Conservation (phyloP, 2,888 invertebrate species). For the Caenorhabditis sp. region DNA sequence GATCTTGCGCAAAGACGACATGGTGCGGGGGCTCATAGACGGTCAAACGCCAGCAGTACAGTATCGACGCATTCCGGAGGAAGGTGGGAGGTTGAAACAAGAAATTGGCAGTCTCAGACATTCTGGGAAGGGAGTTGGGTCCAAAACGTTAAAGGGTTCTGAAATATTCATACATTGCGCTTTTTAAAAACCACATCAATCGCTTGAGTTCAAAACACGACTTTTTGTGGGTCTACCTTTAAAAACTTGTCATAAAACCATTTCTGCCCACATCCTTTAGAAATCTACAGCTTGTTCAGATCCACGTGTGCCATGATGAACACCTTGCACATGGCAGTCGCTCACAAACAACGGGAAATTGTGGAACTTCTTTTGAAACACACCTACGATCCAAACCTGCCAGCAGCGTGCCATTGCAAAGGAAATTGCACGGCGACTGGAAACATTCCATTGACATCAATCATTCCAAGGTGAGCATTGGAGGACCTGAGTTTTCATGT, state of each 20-base stretch:
- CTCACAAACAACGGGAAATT: conserved; percentile 85
- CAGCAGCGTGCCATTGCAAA: conserved; percentile 84
- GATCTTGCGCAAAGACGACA: conserved; percentile 81
- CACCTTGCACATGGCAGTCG: conserved; percentile 86
- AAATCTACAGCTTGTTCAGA: conserved; percentile 32
- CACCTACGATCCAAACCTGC: conserved; percentile 86
- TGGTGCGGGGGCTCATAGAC: conserved; percentile 76
- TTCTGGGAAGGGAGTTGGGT: conserved; percentile 1
- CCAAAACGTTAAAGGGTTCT: conserved; percentile 3
- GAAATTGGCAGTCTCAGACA: conserved; percentile 21
- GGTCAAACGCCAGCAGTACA: conserved; percentile 82
- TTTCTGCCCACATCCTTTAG: neutral
- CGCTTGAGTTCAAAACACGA: conserved; percentile 16
- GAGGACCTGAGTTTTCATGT: neutral
- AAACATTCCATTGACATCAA: conserved; percentile 79
- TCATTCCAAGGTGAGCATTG: conserved; percentile 75
- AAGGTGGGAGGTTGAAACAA: conserved; percentile 57
- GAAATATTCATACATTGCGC: conserved; percentile 35
- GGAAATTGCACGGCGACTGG: conserved; percentile 80
- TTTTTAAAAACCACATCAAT: neutral
- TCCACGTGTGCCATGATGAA: conserved; percentile 81
- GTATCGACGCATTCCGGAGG: conserved; percentile 82
- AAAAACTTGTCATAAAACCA: no score
- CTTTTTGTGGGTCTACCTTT: no score
- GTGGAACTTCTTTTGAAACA: conserved; percentile 85